Base-by-base conservation (phyloP, 2,113 vertebrate genomes). In the Pelvicachromis taeniatus region DNA sequence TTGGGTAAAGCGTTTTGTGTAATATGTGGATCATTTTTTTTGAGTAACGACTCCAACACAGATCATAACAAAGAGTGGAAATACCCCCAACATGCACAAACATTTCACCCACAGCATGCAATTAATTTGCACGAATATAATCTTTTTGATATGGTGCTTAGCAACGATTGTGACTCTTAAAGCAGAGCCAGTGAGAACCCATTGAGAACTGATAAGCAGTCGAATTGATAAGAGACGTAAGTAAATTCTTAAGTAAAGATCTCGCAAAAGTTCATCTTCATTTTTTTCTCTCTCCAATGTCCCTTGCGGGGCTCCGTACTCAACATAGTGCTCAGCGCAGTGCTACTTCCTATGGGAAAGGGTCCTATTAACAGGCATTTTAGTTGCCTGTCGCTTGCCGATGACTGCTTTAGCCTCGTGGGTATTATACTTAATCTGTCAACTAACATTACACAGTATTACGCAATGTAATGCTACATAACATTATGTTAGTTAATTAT, bases 141-240 rank as follows among this genome's bases (percentile, higher is more conserved):
- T 63, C 1, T 63, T 17, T 63, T 63, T 63, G 6, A 63, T 63
- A 0, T 63, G 59, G 10, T 63, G 6, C 2, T 38, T 38, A 38
- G 4, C 0, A 38, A 1, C 1, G 33, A 63, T 63, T n/a, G 38
- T 63, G 33, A 63, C 10, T 63, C 59, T 63, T 33, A 63, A 63
- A 63, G 59, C 0, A 0, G 59, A 63, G 33, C 59, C 59, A 13
- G 33, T 21, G 59, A 63, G 19, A 61, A 35, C 1, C 31, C 31
- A 61, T 0, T 61, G 17, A 35, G 31, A 63, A 63, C 10, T 1
- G 0, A 63, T 63, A 63, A 63, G 1, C 31, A 63, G 38, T 38
- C 35, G 0, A 63, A 63, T 63, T 13, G 0, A 21, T 38, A 38
- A 21, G 6, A 21, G 59, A 38, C 59, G n/a, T 63, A 38, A 38